Evolutionary conservation across 2,888 invertebrate species (phyloP), one percentile per base, ranked within the genome.

Genomic region (Tenthredo scrophulariae): DNA sequence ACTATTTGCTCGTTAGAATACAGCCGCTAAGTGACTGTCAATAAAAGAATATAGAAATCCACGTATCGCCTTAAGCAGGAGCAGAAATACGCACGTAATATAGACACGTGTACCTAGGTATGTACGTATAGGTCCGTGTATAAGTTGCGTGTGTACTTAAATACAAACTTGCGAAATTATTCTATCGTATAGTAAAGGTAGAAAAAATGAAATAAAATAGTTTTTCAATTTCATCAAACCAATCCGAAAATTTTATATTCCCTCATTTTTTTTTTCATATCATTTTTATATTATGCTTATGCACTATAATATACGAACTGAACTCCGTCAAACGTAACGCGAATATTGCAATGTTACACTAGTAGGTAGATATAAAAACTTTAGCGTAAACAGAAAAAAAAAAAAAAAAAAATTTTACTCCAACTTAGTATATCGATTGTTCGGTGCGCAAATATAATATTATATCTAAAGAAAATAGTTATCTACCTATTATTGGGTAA

Each of bases 1-100:
- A 70, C 83, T 83, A 70, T 83, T 83, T 83, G 67, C 83, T 83
- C 65, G 67, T 83, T 83, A 83, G 83, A 83, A 83, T 50, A 26
- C 13, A 18, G n/a, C 18, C 83, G 83, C 83, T 83, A 83, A 83
- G 43, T 83, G 67, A 65, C 67, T 67, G 83, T 67, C 80, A 80
- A 80, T 40, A 62, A 62, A 62, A 80, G 62, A 80, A 80, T 62
- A 80, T 62, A 62, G 62, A 80, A 80, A 80, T 80, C 80, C 80
- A 74, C 72, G 72, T 43, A 40, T 43, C 54, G n/a, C n/a, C n/a
- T 54, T 54, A 54, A 54, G 54, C n/a, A 54, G 54, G n/a, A 54
- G 54, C 18, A 54, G 54, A 54, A 54, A 54, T 54, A 54, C 54
- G n/a, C 54, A n/a, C 54, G 54, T n/a, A 6, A n/a, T 54, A 54